A percentile compares a stretch with the other conserved stretches of the same genome.
Evolutionary conservation across 2,888 invertebrate genomes (phyloP).

Genomic region (Lobophora halterata): DNA sequence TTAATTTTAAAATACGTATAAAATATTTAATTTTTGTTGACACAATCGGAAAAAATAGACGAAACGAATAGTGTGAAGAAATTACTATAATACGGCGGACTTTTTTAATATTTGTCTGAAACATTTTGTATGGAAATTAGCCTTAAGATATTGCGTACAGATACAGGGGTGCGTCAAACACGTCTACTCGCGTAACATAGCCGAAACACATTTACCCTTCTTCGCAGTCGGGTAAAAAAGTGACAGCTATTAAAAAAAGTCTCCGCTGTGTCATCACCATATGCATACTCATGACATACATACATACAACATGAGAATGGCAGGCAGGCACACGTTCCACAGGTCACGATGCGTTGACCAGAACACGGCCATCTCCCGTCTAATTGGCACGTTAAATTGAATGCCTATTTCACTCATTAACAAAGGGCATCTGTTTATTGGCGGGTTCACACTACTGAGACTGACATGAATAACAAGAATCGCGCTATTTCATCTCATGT

Average conservation of each 20-base stretch:
- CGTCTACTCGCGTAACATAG: too few relatives aligned
- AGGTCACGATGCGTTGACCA: conserved; percentile 32
- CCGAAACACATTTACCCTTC: too few relatives aligned
- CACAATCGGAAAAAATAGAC: too few relatives aligned
- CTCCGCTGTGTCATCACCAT: conserved; percentile 8
- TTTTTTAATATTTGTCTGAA: too few relatives aligned
- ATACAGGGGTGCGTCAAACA: too few relatives aligned
- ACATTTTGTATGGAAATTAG: too few relatives aligned
- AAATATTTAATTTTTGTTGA: too few relatives aligned
- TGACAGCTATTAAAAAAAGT: conserved; percentile 1
- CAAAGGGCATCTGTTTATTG: conserved; percentile 66
- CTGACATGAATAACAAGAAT: conserved; percentile 11
- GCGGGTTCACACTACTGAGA: conserved; percentile 46
- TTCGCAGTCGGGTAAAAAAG: too few relatives aligned
- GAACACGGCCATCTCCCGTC: conserved; percentile 54
- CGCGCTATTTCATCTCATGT: conserved; percentile 5
- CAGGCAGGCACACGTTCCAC: conserved; percentile 38
- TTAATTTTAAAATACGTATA: too few relatives aligned
- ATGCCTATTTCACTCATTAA: conserved; percentile 69
- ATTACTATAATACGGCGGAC: too few relatives aligned
- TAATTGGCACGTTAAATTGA: conserved; percentile 72
- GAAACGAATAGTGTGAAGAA: too few relatives aligned
- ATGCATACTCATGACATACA: conserved; percentile 10
- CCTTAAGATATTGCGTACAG: too few relatives aligned
- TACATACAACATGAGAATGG: conserved; percentile 21